These are phyloP conservation scores for Yponomeuta cagnagella DNA, from an alignment of 2,888 invertebrate genomes.

Conservation along the genomic window DNA sequence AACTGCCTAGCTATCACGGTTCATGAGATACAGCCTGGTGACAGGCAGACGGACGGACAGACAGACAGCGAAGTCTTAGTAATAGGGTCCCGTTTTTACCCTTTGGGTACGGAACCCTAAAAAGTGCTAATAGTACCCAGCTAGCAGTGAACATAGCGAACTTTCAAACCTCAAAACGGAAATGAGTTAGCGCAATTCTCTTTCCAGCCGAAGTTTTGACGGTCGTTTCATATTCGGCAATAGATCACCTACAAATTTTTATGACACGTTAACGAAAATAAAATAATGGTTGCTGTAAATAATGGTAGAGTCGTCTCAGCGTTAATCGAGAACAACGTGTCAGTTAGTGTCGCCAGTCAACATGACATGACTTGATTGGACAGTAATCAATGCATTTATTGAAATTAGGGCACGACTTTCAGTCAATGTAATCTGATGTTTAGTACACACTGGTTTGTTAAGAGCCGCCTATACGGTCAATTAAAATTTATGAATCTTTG, in stretches of 20 bases:
- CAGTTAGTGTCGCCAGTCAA: not conserved
- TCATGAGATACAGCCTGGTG: no score
- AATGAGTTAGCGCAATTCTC: not conserved
- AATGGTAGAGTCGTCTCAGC: not conserved
- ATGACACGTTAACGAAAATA: not conserved
- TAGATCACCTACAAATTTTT: not conserved
- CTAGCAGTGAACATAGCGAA: not conserved
- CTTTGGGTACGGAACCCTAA: no score
- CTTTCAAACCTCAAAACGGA: not conserved
- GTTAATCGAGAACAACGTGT: not conserved
- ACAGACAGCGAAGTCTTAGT: no score
- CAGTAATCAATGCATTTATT: not conserved
- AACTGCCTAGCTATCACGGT: no score
- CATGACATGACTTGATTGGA: not conserved
- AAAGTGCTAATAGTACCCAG: not conserved
- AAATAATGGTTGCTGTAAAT: not conserved
- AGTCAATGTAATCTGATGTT: not conserved
- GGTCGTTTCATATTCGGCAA: not conserved
- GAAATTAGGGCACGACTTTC: not conserved
- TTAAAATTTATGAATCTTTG: no score
- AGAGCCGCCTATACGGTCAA: not conserved
- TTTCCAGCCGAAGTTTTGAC: not conserved
- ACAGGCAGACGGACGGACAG: no score
- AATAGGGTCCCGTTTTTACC: no score
- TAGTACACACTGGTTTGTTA: not conserved